Evolutionary conservation across 2,113 vertebrate species (phyloP).

Genomic region (Piliocolobus tephrosceles): DNA sequence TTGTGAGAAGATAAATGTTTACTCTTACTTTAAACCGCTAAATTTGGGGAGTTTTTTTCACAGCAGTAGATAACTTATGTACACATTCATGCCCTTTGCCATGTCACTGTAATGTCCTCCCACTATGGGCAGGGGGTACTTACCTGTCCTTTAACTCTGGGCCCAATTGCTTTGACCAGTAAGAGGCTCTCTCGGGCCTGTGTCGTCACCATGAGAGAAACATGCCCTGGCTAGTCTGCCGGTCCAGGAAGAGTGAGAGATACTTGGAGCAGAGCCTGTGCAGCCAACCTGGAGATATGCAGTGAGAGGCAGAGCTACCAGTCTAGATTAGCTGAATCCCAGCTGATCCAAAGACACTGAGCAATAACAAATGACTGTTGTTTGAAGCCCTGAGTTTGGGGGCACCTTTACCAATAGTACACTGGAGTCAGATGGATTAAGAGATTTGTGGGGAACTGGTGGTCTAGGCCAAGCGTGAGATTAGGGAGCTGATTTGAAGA

Average conservation of each 20-base stretch:
- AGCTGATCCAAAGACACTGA: background rate
- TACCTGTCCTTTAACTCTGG: background rate
- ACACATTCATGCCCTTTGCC: background rate
- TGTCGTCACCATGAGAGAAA: background rate
- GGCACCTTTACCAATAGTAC: background rate
- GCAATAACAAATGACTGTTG: background rate
- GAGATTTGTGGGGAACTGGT: background rate
- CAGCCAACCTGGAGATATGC: background rate
- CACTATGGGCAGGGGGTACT: background rate
- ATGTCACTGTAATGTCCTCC: background rate
- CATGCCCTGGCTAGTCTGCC: background rate
- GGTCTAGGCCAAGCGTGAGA: background rate
- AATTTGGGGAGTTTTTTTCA: background rate
- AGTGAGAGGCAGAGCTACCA: background rate
- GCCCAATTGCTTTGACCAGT: background rate
- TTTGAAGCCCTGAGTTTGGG: background rate
- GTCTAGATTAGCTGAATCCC: background rate
- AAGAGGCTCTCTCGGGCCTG: background rate
- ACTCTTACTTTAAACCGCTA: background rate
- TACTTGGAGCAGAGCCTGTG: background rate
- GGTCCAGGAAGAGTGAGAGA: background rate
- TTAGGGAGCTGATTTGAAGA: background rate
- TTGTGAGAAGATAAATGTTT: background rate
- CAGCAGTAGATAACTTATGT: background rate
- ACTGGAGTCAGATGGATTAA: background rate